A percentile compares a stretch with the other conserved stretches of the same genome.
Conservation (phyloP, 1,140 invertebrate species). For the Apis cerana region DNA sequence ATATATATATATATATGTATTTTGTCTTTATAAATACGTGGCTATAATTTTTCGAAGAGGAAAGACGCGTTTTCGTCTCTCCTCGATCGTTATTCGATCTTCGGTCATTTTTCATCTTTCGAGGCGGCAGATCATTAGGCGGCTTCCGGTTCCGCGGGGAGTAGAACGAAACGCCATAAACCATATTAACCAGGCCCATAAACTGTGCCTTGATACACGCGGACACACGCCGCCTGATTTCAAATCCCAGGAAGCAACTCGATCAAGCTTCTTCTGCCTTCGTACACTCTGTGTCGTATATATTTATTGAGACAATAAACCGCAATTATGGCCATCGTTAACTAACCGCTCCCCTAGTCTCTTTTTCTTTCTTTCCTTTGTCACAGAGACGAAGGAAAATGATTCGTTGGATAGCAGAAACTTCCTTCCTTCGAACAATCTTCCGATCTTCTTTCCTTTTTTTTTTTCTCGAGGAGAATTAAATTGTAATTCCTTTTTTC, state of each 20-base stretch:
- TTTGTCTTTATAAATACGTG: not conserved
- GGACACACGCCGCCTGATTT: constrained; percentile 66
- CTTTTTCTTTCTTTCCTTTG: not conserved
- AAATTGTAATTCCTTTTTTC: too few species aligned
- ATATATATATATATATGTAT: not conserved
- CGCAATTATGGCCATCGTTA: constrained; percentile 74
- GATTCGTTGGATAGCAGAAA: not conserved
- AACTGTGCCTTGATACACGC: constrained; percentile 45
- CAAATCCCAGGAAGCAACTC: constrained; percentile 69
- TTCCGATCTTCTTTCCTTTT: not conserved
- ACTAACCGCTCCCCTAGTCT: constrained; percentile 61
- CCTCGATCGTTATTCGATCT: not conserved
- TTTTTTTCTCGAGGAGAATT: not conserved
- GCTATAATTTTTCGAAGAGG: constrained; percentile 1
- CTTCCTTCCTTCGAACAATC: not conserved
- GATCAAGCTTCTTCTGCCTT: constrained; percentile 18
- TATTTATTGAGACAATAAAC: constrained; percentile 79
- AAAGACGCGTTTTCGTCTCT: not conserved
- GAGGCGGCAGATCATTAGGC: constrained; percentile 55
- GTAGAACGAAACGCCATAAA: constrained; percentile 64
- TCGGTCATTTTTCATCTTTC: not conserved
- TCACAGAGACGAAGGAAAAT: not conserved
- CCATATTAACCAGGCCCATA: constrained; percentile 69
- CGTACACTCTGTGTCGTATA: constrained; percentile 66
- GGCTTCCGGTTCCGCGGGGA: constrained; percentile 69